phyloP scores from a whole-genome alignment of 2,797 vertebrate species.

The Orientallactaga sibirica region DNA sequence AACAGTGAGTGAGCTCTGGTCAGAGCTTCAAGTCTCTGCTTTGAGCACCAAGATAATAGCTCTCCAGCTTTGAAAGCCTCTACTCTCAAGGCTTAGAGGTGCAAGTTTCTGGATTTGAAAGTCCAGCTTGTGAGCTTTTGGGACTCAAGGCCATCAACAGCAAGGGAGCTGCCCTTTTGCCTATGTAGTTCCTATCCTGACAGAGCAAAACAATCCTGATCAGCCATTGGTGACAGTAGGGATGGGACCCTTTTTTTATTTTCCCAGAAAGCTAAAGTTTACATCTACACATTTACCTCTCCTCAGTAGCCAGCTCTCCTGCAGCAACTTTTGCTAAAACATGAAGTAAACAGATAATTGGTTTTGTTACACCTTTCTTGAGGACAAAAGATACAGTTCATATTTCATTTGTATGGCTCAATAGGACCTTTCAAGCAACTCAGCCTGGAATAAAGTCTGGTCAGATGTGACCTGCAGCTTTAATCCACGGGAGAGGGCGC shows the following conservation, averaged over 20 bases:
- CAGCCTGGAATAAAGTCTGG: background rate
- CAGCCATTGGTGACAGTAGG: background rate
- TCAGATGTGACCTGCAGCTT: background rate
- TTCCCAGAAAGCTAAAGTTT: background rate
- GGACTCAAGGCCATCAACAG: background rate
- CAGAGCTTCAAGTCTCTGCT: background rate
- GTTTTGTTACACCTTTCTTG: conserved; percentile 5
- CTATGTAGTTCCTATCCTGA: too few relatives aligned
- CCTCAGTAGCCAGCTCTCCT: background rate
- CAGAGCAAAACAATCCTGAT: background rate
- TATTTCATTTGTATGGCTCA: conserved; percentile 15
- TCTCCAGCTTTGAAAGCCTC: too few relatives aligned
- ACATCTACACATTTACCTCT: background rate
- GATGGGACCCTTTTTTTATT: background rate
- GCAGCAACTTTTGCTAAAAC: background rate
- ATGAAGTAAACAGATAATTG: background rate
- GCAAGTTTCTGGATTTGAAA: background rate
- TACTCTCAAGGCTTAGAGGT: background rate
- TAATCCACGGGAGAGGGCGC: background rate
- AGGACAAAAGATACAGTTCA: background rate
- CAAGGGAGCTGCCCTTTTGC: background rate
- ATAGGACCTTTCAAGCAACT: background rate
- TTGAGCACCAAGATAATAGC: background rate
- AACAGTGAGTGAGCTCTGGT: background rate
- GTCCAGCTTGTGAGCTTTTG: background rate